Conservation (phyloP, 2,113 vertebrate genomes). For the Genyomyrus donnyi region DNA sequence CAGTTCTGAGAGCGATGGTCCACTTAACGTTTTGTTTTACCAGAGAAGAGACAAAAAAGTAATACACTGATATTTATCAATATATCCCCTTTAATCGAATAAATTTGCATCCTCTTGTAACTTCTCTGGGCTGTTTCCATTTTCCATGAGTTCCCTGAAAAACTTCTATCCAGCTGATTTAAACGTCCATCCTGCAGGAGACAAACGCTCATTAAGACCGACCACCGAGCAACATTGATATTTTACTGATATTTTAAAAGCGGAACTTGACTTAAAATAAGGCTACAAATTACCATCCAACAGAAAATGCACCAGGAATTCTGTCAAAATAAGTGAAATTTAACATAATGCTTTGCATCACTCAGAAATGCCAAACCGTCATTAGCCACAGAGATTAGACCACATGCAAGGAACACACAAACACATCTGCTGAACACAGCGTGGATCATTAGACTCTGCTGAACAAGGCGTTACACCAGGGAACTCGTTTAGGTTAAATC, state of each 20-base stretch:
- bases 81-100: neutral
- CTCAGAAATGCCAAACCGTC: neutral
- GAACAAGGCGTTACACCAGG: neutral
- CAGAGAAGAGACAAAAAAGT: neutral
- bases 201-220: neutral
- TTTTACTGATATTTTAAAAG: neutral
- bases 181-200: neutral
- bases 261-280: neutral
- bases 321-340: neutral
- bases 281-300: neutral
- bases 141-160: neutral
- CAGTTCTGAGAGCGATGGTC: neutral
- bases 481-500: constrained; percentile 1
- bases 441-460: neutral
- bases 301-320: neutral
- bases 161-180: neutral
- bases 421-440: neutral
- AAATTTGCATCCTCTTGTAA: neutral
- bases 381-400: neutral
- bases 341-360: neutral
- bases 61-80: neutral
- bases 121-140: neutral
- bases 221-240: neutral
- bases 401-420: neutral
- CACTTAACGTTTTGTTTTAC: neutral